These are phyloP conservation scores for Gallinago nigripennis DNA, from an alignment of 2,797 vertebrate genomes.

Conservation along the genomic window DNA sequence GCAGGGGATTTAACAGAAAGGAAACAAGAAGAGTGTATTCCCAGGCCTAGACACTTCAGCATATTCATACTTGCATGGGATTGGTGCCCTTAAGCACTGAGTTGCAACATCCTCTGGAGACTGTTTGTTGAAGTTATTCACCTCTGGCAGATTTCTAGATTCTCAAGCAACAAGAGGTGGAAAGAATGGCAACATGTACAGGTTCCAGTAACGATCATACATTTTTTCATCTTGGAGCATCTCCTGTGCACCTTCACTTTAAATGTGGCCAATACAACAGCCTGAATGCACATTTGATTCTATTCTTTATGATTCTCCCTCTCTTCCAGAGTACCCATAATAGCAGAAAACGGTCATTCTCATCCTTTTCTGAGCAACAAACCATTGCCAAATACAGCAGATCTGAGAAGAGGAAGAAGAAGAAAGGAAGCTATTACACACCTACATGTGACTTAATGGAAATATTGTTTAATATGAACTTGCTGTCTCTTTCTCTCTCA, in stretches of 20 bases:
- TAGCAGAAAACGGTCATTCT: accelerated
- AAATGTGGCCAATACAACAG: not conserved
- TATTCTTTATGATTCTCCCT: not conserved
- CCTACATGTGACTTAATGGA: not conserved
- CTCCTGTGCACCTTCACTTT: not conserved
- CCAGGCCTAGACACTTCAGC: not conserved
- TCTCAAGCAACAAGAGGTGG: not conserved
- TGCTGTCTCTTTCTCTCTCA: not conserved
- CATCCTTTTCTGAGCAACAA: not conserved
- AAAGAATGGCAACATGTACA: not conserved
- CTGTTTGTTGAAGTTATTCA: not conserved
- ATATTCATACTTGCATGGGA: not conserved
- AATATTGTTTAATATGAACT: not conserved
- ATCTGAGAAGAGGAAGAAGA: not conserved
- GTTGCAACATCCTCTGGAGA: slow-evolving; percentile 29
- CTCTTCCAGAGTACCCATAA: not conserved
- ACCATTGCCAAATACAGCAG: not conserved
- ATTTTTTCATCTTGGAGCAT: not conserved
- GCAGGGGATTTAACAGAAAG: slow-evolving; percentile 15
- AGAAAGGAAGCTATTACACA: not conserved
- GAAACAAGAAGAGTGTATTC: not conserved
- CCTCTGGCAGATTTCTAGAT: not conserved
- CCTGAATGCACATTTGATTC: not conserved
- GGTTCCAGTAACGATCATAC: not conserved
- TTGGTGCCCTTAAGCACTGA: not conserved